Conservation (phyloP, 2,888 invertebrate species). For the Mythimna vitellina region DNA sequence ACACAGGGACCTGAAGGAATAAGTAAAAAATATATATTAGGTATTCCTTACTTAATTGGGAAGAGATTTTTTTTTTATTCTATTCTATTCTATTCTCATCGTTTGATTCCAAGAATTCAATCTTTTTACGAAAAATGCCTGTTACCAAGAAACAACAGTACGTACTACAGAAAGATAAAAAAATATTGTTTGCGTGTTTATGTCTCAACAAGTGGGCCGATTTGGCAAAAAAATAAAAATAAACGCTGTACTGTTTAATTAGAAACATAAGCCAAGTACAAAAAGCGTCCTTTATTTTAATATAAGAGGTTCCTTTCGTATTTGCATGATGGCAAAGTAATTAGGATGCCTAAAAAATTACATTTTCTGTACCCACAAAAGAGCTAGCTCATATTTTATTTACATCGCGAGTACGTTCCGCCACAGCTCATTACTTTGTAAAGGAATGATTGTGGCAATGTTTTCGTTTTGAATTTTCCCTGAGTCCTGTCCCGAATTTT, state of each 20-base stretch:
- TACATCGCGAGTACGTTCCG: slow-evolving; percentile 52
- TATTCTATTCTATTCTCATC: too few relatives aligned
- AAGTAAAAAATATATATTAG: not conserved
- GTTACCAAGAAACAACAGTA: not conserved
- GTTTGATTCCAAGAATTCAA: too few relatives aligned
- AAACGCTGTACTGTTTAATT: slow-evolving; percentile 29
- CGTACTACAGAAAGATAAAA: not conserved
- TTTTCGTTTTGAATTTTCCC: slow-evolving; percentile 34
- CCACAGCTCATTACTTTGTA: slow-evolving; percentile 58
- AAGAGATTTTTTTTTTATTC: too few relatives aligned
- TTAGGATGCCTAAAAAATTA: slow-evolving; percentile 39
- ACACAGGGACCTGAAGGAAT: slow-evolving; percentile 93
- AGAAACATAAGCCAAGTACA: slow-evolving; percentile 17
- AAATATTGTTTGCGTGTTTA: slow-evolving; percentile 1
- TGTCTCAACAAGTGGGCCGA: not conserved
- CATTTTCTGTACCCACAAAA: slow-evolving; percentile 40
- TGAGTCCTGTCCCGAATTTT: slow-evolving; percentile 6
- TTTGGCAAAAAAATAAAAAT: not conserved
- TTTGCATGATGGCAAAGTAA: slow-evolving; percentile 48
- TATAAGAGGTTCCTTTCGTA: slow-evolving; percentile 34
- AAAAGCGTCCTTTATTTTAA: slow-evolving; percentile 25
- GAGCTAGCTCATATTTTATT: slow-evolving; percentile 59
- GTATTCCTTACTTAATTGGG: not conserved
- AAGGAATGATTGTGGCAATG: slow-evolving; percentile 36
- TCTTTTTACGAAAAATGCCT: too few relatives aligned